phyloP scores from a whole-genome alignment of 2,888 invertebrate species.

The Crossocerus cetratus region DNA sequence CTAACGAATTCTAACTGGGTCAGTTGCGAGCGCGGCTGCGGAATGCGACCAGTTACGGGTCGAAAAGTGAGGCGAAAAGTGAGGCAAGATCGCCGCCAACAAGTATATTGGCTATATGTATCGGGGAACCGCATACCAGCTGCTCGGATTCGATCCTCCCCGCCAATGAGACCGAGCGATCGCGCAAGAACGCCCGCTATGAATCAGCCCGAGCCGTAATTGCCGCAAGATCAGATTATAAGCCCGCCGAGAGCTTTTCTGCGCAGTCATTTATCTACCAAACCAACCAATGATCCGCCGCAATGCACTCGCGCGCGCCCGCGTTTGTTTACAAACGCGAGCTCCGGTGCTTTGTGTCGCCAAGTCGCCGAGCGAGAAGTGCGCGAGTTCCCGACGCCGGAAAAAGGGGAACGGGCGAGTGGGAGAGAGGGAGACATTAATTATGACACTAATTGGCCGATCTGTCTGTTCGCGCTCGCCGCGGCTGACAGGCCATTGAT shows the following conservation, averaged over 20 bases:
- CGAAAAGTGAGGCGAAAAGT: too few relatives aligned
- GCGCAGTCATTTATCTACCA: constrained; percentile 47
- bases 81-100: too few relatives aligned
- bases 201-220: constrained; percentile 51
- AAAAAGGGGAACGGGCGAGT: not conserved
- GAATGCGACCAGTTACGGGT: too few relatives aligned
- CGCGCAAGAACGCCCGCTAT: constrained; percentile 34
- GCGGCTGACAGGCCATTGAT: constrained; percentile 21
- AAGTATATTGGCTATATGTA: not conserved
- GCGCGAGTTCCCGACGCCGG: too few relatives aligned
- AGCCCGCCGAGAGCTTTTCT: constrained; percentile 19
- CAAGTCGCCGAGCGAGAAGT: not conserved
- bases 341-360: constrained; percentile 3
- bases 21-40: too few relatives aligned
- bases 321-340: constrained; percentile 36
- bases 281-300: constrained; percentile 53
- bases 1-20: too few relatives aligned
- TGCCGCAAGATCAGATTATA: constrained; percentile 51
- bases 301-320: constrained; percentile 17
- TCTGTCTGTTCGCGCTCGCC: not conserved
- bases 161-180: constrained; percentile 25
- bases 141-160: constrained; percentile 28
- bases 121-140: constrained; percentile 7
- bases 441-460: constrained; percentile 24
- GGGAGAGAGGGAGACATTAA: constrained; percentile 21